Evolutionary conservation across 2,888 invertebrate species (phyloP).

Genomic region (Chelonus formosanus): DNA sequence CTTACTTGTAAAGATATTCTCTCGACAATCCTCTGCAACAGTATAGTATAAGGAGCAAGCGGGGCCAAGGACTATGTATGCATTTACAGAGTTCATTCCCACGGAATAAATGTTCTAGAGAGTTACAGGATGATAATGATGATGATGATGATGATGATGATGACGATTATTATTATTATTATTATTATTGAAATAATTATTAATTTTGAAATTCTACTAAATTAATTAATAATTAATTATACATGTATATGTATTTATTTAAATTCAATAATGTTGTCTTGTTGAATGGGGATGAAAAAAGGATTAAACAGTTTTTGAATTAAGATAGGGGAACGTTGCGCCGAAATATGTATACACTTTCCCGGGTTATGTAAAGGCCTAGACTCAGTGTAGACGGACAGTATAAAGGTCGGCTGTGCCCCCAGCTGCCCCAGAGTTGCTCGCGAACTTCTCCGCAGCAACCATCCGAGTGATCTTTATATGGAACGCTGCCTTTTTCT

Average conservation of each 20-base stretch:
- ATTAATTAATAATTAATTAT: too few species aligned
- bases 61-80: constrained; percentile 16
- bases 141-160: too few species aligned
- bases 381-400: constrained; percentile 52
- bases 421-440: constrained; percentile 61
- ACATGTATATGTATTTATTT: too few species aligned
- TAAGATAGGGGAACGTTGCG: constrained; percentile 33
- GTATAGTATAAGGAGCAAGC: not conserved
- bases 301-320: not conserved
- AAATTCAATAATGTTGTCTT: too few species aligned
- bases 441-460: constrained; percentile 60
- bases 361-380: constrained; percentile 62
- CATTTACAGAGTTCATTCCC: constrained; percentile 3
- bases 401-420: constrained; percentile 63
- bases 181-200: not conserved
- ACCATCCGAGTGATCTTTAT: constrained; percentile 52
- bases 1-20: too few species aligned
- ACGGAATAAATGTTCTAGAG: not conserved
- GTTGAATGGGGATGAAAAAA: not conserved
- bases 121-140: not conserved
- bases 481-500: constrained; percentile 26
- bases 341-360: constrained; percentile 60
- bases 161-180: too few species aligned
- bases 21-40: not conserved
- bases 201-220: not conserved